Percentiles rank a stretch among this genome's conserved stretches.
Evolutionary conservation across 1,140 invertebrate genomes (phyloP).

Genomic region (Drosophila paulistorum): DNA sequence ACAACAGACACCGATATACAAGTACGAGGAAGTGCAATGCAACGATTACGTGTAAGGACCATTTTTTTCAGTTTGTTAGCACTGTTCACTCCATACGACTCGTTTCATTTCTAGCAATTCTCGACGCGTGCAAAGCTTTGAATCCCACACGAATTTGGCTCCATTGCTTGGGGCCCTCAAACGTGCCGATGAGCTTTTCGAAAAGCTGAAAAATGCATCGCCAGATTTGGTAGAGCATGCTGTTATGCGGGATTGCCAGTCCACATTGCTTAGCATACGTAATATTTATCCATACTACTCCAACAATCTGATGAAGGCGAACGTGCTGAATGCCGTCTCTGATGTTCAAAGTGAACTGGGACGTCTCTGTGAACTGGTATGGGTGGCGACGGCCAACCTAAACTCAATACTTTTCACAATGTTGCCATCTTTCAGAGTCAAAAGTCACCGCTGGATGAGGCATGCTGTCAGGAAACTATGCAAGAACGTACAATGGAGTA

Average conservation of each 20-base stretch:
- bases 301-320: constrained; percentile 76
- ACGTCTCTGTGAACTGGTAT: constrained; percentile 65
- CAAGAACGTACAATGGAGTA: constrained; percentile 68
- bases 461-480: constrained; percentile 77
- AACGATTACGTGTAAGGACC: constrained; percentile 72
- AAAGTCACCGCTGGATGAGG: constrained; percentile 72
- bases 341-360: constrained; percentile 77
- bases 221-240: constrained; percentile 64
- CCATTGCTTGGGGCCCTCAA: constrained; percentile 70
- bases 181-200: constrained; percentile 75
- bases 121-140: constrained; percentile 76
- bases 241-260: constrained; percentile 66
- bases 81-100: too few relatives aligned
- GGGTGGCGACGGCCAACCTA: neutral
- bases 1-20: constrained; percentile 88
- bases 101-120: constrained; percentile 58
- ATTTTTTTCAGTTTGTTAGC: too few relatives aligned
- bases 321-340: constrained; percentile 76
- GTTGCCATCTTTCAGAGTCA: constrained; percentile 78
- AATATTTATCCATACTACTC: constrained; percentile 78
- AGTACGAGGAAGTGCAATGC: constrained; percentile 84
- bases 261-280: constrained; percentile 66
- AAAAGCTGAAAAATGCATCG: constrained; percentile 50
- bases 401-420: neutral
- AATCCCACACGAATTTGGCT: constrained; percentile 77